phyloP scores from a whole-genome alignment of 1,140 invertebrate genomes.

The Orius insidiosus region DNA sequence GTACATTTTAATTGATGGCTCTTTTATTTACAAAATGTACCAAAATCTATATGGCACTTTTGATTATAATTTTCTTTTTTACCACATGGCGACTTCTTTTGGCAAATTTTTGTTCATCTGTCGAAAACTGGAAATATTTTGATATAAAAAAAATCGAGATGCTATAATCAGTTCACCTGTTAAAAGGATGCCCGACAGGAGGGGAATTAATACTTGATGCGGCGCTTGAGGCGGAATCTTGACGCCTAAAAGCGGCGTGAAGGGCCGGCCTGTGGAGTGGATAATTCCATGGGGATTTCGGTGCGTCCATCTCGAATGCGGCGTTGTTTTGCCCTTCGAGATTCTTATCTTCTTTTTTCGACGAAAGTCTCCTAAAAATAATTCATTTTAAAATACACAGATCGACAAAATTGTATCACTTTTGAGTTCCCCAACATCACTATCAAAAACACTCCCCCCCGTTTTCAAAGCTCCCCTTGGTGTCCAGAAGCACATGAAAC shows the following conservation, averaged over 20 bases:
- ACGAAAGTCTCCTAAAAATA: conserved; percentile 36
- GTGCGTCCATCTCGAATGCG: conserved; percentile 36
- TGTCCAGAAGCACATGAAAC: too few relatives aligned
- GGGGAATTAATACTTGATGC: conserved; percentile 15
- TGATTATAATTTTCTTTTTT: background rate
- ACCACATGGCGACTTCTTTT: conserved; percentile 17
- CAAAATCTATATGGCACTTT: too few relatives aligned
- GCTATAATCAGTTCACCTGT: conserved; percentile 3
- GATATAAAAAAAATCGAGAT: background rate
- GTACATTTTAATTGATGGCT: too few relatives aligned
- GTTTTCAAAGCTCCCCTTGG: too few relatives aligned
- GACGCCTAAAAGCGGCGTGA: conserved; percentile 20
- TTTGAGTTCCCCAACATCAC: too few relatives aligned
- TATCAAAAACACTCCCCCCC: too few relatives aligned
- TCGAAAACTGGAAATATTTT: conserved; percentile 4
- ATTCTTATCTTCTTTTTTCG: conserved; percentile 31
- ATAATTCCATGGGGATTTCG: conserved; percentile 38
- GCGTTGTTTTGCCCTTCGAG: conserved; percentile 34
- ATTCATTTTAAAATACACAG: too few relatives aligned
- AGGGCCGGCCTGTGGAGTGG: conserved; percentile 26
- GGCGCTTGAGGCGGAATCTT: conserved; percentile 21
- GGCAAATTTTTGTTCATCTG: conserved; percentile 9
- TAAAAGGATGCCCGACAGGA: conserved; percentile 11
- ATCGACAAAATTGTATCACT: too few relatives aligned
- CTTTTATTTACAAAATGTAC: too few relatives aligned